Conservation (phyloP, 1,140 invertebrate species). For the Drosophila dunni region DNA sequence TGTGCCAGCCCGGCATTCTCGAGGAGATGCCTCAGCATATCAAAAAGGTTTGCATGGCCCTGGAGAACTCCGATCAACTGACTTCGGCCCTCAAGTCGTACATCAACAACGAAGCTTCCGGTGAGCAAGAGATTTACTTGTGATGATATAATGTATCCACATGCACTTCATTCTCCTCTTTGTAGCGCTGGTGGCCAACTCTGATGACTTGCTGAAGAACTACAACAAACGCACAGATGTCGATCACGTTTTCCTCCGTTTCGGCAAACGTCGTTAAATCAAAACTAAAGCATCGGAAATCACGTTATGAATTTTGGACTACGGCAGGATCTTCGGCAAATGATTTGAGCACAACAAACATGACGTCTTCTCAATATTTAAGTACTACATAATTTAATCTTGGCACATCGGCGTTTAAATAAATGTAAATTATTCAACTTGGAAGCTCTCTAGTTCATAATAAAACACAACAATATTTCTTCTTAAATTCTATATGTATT, state of each 20-base stretch:
- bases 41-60: constrained; percentile 78
- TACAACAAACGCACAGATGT: constrained; percentile 90
- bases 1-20: constrained; percentile 77
- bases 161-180: neutral
- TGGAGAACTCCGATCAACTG: constrained; percentile 83
- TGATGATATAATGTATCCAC: neutral
- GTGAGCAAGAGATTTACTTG: constrained; percentile 31
- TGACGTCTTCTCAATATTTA: constrained; percentile 59
- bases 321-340: constrained; percentile 25
- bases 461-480: constrained; percentile 45
- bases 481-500: constrained; percentile 40
- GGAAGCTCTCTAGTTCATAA: constrained; percentile 79
- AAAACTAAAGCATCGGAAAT: neutral
- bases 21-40: constrained; percentile 83
- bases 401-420: constrained; percentile 33
- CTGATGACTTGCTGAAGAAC: constrained; percentile 75
- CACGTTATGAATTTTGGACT: neutral
- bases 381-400: constrained; percentile 39
- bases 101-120: constrained; percentile 81
- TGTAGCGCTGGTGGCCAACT: constrained; percentile 73
- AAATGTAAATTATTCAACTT: constrained; percentile 52
- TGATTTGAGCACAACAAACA: constrained; percentile 33
- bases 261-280: constrained; percentile 87
- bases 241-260: constrained; percentile 91
- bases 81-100: constrained; percentile 75